Evolutionary conservation across 2,888 invertebrate genomes (phyloP).

Genomic region (Melanargia galathea): DNA sequence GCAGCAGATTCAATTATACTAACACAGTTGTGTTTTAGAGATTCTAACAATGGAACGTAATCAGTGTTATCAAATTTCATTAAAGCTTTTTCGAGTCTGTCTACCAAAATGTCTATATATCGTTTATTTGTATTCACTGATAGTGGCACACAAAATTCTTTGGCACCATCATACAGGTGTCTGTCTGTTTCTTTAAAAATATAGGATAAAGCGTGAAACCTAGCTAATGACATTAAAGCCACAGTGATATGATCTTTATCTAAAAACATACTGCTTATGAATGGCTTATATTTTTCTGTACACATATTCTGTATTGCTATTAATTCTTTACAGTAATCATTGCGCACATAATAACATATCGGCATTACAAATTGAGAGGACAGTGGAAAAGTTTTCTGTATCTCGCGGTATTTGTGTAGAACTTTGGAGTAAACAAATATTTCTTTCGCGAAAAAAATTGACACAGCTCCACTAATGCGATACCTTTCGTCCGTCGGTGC

Average conservation of each 20-base stretch:
- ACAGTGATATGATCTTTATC: constrained; percentile 60
- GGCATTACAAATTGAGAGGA: constrained; percentile 53
- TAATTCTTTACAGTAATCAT: constrained; percentile 63
- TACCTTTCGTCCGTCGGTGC: constrained; percentile 69
- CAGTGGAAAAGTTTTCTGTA: constrained; percentile 47
- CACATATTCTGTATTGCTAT: constrained; percentile 68
- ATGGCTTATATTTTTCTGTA: constrained; percentile 56
- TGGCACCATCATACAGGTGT: constrained; percentile 51
- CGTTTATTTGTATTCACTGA: constrained; percentile 57
- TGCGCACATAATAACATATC: constrained; percentile 57
- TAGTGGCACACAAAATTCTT: constrained; percentile 58
- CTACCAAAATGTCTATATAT: constrained; percentile 60
- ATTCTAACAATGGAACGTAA: constrained; percentile 53
- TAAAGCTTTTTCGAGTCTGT: constrained; percentile 65
- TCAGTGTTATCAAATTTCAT: constrained; percentile 54
- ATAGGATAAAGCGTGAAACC: constrained; percentile 68
- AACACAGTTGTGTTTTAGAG: constrained; percentile 53
- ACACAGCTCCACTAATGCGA: constrained; percentile 69
- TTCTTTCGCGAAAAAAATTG: constrained; percentile 64
- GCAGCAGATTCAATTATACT: constrained; percentile 50
- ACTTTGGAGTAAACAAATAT: constrained; percentile 63
- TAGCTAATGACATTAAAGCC: constrained; percentile 61
- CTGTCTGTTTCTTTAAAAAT: constrained; percentile 52
- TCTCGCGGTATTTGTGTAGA: constrained; percentile 51
- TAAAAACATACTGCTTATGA: constrained; percentile 53